These are phyloP conservation scores for Pyrrhosoma nymphula DNA, from an alignment of 2,888 invertebrate genomes.

Conservation along the genomic window DNA sequence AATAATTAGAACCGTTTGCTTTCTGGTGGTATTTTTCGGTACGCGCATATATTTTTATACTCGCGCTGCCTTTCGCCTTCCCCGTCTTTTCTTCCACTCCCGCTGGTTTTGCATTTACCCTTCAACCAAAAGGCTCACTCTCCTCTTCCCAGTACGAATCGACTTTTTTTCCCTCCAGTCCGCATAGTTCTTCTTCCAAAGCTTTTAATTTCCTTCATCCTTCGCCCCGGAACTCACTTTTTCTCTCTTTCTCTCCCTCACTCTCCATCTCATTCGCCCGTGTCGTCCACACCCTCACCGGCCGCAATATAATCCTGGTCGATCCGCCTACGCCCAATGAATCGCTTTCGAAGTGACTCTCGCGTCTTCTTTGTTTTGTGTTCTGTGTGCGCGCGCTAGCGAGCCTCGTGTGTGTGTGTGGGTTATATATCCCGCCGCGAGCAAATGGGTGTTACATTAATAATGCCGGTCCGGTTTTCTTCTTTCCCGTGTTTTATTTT, in stretches of 20 bases:
- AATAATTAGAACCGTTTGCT: too few species aligned
- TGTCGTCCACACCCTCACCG: neutral
- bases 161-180: neutral
- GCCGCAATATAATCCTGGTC: conserved; percentile 17
- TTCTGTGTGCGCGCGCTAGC: neutral
- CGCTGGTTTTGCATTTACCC: too few species aligned
- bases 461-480: neutral
- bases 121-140: too few species aligned
- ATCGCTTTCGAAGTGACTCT: neutral
- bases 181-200: neutral
- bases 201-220: neutral
- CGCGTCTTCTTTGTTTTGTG: conserved; percentile 3
- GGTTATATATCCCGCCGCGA: neutral
- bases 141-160: neutral
- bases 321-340: conserved; percentile 26
- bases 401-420: neutral
- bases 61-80: too few species aligned
- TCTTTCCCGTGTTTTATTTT: neutral
- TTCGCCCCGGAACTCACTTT: neutral
- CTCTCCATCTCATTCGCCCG: neutral
- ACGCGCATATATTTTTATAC: too few species aligned
- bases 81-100: too few species aligned
- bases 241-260: neutral
- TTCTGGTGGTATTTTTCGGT: too few species aligned
- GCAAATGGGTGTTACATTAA: conserved; percentile 36